Evolutionary conservation across 2,888 invertebrate genomes (phyloP).

Genomic region (Clusia tigrina): DNA sequence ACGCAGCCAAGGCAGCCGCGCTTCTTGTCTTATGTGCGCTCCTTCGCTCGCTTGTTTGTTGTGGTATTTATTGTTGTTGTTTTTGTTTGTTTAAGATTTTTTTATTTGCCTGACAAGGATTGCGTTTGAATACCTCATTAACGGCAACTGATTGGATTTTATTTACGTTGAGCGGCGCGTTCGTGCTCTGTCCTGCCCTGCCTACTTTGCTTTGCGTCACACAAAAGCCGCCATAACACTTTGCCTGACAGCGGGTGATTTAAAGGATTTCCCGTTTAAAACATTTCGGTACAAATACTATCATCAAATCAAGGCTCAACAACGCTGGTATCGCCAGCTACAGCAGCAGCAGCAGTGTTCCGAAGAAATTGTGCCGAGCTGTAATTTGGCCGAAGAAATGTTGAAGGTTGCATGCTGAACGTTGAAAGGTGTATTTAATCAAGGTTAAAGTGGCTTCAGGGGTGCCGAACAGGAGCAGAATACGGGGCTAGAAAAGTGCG

Average conservation of each 20-base stretch:
- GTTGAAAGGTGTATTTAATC: no score
- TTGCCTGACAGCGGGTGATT: constrained; percentile 7
- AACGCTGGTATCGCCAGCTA: neutral
- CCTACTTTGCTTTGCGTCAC: no score
- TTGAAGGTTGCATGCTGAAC: neutral
- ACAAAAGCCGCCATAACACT: constrained; percentile 6
- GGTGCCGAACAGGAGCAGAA: no score
- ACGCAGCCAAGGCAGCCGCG: no score
- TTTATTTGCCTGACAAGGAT: neutral
- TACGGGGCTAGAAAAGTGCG: no score
- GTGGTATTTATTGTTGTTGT: no score
- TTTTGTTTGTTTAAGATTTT: neutral
- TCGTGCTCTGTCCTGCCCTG: neutral
- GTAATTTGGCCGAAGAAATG: no score
- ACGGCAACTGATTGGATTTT: constrained; percentile 9
- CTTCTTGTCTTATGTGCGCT: neutral
- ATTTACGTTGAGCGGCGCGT: constrained; percentile 6
- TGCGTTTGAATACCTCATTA: constrained; percentile 10
- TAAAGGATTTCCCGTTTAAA: neutral
- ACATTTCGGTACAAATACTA: neutral
- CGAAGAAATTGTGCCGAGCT: no score
- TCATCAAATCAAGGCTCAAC: neutral
- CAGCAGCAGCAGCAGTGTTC: neutral
- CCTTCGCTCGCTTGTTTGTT: neutral
- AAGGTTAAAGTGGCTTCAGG: neutral